Conservation (phyloP, 2,888 invertebrate species). For the Heliconius sara region DNA sequence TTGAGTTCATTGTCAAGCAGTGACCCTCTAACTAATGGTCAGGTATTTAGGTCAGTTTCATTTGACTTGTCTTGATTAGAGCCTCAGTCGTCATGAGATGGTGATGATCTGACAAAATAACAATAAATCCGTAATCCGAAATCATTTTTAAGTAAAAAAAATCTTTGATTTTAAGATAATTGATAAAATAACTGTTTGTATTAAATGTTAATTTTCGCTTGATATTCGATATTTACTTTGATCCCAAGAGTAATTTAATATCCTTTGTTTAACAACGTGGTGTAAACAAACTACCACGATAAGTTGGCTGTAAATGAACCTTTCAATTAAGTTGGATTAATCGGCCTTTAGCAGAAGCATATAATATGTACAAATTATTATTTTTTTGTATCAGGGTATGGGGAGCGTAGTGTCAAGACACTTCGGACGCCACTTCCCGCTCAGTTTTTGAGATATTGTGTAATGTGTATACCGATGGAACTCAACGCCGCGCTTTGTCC, state of each 20-base stretch:
- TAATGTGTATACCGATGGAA: not conserved
- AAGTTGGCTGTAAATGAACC: not conserved
- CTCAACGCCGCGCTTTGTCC: not conserved
- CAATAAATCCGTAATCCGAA: not conserved
- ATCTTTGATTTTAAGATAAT: not conserved
- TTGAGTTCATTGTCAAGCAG: slow-evolving; percentile 77
- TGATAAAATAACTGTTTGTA: not conserved
- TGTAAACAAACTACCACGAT: not conserved
- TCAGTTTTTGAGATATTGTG: not conserved
- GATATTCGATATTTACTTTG: not conserved
- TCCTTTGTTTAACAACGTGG: slow-evolving; percentile 8
- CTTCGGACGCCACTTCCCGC: not conserved
- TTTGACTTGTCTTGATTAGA: slow-evolving; percentile 57
- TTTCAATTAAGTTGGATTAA: slow-evolving; percentile 4
- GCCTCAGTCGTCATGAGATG: not conserved
- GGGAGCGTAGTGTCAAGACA: too few species aligned
- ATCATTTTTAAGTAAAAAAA: not conserved
- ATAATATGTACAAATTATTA: not conserved
- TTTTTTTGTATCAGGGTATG: too few species aligned
- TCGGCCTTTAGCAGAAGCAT: not conserved
- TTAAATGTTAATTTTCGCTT: not conserved
- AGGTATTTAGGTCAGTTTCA: slow-evolving; percentile 66
- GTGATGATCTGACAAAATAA: not conserved
- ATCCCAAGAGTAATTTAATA: slow-evolving; percentile 3
- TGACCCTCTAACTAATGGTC: slow-evolving; percentile 60